Percentiles rank a stretch among this genome's conserved stretches.
phyloP scores from a whole-genome alignment of 2,113 vertebrate species.

The Oreochromis niloticus region DNA sequence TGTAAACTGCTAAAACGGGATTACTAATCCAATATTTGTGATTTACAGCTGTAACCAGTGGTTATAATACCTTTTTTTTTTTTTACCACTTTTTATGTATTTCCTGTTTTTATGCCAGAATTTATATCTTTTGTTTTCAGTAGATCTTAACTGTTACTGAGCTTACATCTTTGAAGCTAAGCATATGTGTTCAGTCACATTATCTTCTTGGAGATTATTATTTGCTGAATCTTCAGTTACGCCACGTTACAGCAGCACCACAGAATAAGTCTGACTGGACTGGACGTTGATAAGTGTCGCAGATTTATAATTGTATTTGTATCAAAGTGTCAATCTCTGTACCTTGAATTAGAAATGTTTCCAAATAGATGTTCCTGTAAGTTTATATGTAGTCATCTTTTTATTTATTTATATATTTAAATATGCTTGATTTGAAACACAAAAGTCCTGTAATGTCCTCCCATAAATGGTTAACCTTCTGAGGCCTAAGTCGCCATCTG shows the following conservation, averaged over 20 bases:
- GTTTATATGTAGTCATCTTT: not conserved
- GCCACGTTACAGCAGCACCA: not conserved
- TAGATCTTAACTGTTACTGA: not conserved
- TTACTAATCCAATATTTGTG: not conserved
- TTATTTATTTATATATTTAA: not conserved
- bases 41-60: not conserved
- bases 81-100: not conserved
- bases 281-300: not conserved
- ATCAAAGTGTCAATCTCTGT: not conserved
- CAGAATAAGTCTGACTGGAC: not conserved
- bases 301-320: not conserved
- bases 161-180: not conserved
- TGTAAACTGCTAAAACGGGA: accelerated
- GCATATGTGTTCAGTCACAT: not conserved
- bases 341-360: not conserved
- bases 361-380: not conserved
- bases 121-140: not conserved
- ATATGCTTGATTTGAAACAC: not conserved
- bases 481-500: accelerated
- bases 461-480: not conserved
- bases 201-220: not conserved
- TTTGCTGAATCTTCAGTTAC: not conserved
- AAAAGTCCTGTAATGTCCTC: not conserved
- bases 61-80: not conserved
- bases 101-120: not conserved